Conservation (phyloP, 2,797 vertebrate genomes). For the Ficedula albicollis region DNA sequence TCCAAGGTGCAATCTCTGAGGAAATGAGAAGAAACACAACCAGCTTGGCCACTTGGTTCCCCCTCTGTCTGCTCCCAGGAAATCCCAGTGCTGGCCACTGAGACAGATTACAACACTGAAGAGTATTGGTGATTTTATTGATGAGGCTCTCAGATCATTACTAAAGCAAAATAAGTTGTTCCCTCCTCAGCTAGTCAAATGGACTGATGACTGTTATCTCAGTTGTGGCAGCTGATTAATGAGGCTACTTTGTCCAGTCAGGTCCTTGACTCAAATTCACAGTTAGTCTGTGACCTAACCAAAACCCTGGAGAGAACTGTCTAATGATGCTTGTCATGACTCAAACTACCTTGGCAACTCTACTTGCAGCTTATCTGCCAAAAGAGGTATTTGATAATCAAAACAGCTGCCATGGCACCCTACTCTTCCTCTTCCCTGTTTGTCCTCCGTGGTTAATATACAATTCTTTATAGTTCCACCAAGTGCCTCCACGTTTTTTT, state of each 20-base stretch:
- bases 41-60: neutral
- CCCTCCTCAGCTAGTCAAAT: slow-evolving; percentile 68
- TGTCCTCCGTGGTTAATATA: neutral
- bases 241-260: slow-evolving; percentile 17
- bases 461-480: neutral
- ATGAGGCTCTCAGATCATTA: slow-evolving; percentile 73
- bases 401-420: slow-evolving; percentile 7
- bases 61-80: neutral
- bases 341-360: slow-evolving; percentile 45
- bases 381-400: slow-evolving; percentile 29
- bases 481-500: neutral
- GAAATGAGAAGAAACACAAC: neutral
- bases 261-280: slow-evolving; percentile 74
- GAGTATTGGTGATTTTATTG: slow-evolving; percentile 73
- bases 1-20: neutral
- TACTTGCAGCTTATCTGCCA: slow-evolving; percentile 58
- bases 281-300: slow-evolving; percentile 48
- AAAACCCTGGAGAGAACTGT: slow-evolving; percentile 38
- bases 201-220: slow-evolving; percentile 67
- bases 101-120: slow-evolving; percentile 48
- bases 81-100: neutral
- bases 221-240: slow-evolving; percentile 69
- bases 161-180: slow-evolving; percentile 71
- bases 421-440: neutral
- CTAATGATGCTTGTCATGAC: slow-evolving; percentile 67